phyloP scores from a whole-genome alignment of 2,113 vertebrate genomes.

The Dipodomys merriami region DNA sequence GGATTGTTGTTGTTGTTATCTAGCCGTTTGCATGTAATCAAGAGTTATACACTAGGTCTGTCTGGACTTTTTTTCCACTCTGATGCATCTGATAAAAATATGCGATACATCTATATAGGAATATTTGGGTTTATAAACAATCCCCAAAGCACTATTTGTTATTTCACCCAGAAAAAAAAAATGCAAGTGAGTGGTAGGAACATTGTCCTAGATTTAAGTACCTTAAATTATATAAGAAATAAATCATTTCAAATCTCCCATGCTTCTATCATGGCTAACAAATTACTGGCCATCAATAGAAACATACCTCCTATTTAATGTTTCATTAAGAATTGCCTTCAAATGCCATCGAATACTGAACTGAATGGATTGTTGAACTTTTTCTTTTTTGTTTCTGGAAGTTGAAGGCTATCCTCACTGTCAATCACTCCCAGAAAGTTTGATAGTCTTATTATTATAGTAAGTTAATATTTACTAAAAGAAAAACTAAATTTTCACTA shows the following conservation, averaged over 20 bases:
- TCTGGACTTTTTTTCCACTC: background rate
- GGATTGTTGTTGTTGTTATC: background rate
- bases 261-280: background rate
- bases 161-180: constrained; percentile 37
- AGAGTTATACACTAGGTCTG: background rate
- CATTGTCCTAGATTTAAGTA: background rate
- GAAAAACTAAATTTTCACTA: constrained; percentile 1
- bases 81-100: background rate
- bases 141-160: background rate
- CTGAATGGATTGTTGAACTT: background rate
- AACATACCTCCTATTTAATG: background rate
- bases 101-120: background rate
- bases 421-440: background rate
- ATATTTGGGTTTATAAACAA: constrained; percentile 2
- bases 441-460: background rate
- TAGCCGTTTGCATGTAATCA: background rate
- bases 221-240: constrained; percentile 12
- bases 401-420: background rate
- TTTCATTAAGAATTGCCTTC: background rate
- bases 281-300: background rate
- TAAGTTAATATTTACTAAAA: background rate
- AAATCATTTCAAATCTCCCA: constrained; percentile 3
- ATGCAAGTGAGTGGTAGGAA: background rate
- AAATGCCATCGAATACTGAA: background rate
- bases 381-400: background rate